Evolutionary conservation across 2,797 vertebrate genomes (phyloP).

Genomic region (Lacerta bilineata): DNA sequence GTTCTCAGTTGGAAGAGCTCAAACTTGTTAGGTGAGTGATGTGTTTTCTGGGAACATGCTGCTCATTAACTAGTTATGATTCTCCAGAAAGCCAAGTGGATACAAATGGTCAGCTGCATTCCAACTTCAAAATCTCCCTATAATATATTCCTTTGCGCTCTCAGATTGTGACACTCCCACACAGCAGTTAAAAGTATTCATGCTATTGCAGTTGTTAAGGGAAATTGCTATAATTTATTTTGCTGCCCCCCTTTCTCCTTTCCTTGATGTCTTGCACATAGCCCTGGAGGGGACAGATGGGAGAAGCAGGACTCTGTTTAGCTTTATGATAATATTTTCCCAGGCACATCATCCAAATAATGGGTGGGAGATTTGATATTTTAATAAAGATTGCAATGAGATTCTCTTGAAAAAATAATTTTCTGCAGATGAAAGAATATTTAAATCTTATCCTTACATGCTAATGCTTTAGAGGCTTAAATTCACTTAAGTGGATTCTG

Average conservation of each 20-base stretch:
- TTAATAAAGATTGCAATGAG: not conserved
- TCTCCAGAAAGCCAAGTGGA: constrained; percentile 63
- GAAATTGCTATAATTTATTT: constrained; percentile 81
- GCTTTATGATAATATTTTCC: not conserved
- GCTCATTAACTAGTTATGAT: constrained; percentile 57
- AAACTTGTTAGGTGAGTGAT: constrained; percentile 35
- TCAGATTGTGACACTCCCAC: constrained; percentile 74
- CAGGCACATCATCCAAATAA: not conserved
- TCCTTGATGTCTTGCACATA: constrained; percentile 76
- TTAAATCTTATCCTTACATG: not conserved
- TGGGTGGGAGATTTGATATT: constrained; percentile 10
- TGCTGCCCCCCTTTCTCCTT: constrained; percentile 55
- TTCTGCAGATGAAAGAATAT: constrained; percentile 4
- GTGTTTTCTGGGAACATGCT: constrained; percentile 57
- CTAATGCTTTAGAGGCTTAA: not conserved
- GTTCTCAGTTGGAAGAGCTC: constrained; percentile 3
- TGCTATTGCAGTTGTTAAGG: constrained; percentile 71
- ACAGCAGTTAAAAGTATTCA: constrained; percentile 67
- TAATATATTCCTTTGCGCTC: constrained; percentile 70
- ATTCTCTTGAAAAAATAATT: not conserved
- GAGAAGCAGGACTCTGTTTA: not conserved
- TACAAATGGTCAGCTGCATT: constrained; percentile 67
- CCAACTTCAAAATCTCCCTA: constrained; percentile 61
- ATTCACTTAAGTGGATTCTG: constrained; percentile 13
- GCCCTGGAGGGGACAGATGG: not conserved